Evolutionary conservation across 2,888 invertebrate genomes (phyloP), one percentile per base, ranked within the genome.

Genomic region (Corbicula japonica): DNA sequence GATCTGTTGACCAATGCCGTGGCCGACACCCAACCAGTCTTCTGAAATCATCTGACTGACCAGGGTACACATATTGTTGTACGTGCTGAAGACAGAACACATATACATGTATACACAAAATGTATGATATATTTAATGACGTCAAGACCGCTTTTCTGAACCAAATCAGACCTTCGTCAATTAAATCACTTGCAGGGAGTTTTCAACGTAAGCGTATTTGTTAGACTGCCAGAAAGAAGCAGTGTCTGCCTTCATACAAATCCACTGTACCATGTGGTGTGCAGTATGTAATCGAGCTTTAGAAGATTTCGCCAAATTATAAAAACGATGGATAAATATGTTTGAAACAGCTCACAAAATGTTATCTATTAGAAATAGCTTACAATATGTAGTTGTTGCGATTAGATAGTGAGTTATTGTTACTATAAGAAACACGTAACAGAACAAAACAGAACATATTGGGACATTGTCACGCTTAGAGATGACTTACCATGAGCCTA

Each of bases 21-120:
- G 72, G 62, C 66, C 77, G n/a, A 87, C 76, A 0, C 84, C 84
- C 18, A 80, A 77, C 87, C 87, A 87, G 75, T 86, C 76, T 61
- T 87, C 85, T 0, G 28, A 34, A 18, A 79, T 72, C 86, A 87
- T 85, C 21, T 77, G 61, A 32, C 81, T 71, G 23, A 86, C 44
- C 12, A 85, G 56, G 0, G 80, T 78, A 48, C 87, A 86, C 1
- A 84, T 69, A 38, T 83, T 71, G 12, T 66, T 28, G 62, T 86
- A 87, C 12, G 77, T 77, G 60, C 87, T 87, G 81, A 18, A 34
- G 35, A 35, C 23, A 52, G 12, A 12, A 41, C 10, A 41, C 18
- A 41, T 10, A 41, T 41, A 12, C 10, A 12, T 12, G 15, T 41
- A 18, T 41, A 12, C 10, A 10, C 10, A 41, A 41, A 41, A 41